These are phyloP conservation scores for Sinohyriopsis cumingii DNA, from an alignment of 2,888 invertebrate species.

Conservation along the genomic window DNA sequence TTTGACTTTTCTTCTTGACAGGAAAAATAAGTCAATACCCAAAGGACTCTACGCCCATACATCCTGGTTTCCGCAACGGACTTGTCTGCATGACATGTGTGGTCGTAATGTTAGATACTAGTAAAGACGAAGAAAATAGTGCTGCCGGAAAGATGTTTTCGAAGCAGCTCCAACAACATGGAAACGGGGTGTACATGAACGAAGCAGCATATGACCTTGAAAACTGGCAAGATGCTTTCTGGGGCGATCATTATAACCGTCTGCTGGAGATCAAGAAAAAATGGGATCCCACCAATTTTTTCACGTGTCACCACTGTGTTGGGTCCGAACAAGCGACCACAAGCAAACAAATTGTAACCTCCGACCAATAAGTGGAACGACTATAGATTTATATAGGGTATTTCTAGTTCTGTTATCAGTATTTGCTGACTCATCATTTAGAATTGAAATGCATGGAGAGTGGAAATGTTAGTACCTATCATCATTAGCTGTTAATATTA, in stretches of 20 bases:
- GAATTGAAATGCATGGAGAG: too few species aligned
- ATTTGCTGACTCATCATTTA: too few species aligned
- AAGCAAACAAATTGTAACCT: too few species aligned
- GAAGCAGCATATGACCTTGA: slow-evolving; percentile 43
- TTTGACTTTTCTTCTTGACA: slow-evolving; percentile 9
- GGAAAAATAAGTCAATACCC: slow-evolving; percentile 23
- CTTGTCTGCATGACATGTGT: slow-evolving; percentile 26
- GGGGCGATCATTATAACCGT: slow-evolving; percentile 44
- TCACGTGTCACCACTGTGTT: slow-evolving; percentile 52
- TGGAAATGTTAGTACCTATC: too few species aligned
- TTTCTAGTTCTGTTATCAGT: too few species aligned
- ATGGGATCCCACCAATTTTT: slow-evolving; percentile 44
- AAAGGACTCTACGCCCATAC: slow-evolving; percentile 18
- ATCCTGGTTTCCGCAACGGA: slow-evolving; percentile 22
- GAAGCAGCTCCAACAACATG: slow-evolving; percentile 20
- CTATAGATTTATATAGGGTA: too few species aligned
- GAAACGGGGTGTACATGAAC: slow-evolving; percentile 46
- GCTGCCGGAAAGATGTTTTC: slow-evolving; percentile 14
- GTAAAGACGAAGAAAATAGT: slow-evolving; percentile 7
- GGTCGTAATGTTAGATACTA: slow-evolving; percentile 15
- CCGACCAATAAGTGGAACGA: too few species aligned
- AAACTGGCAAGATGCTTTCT: slow-evolving; percentile 48
- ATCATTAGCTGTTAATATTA: too few species aligned
- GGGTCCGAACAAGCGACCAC: slow-evolving; percentile 32
- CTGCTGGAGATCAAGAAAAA: slow-evolving; percentile 40